These are phyloP conservation scores for Napeogenes inachia DNA, from an alignment of 2,888 invertebrate genomes.

Conservation along the genomic window DNA sequence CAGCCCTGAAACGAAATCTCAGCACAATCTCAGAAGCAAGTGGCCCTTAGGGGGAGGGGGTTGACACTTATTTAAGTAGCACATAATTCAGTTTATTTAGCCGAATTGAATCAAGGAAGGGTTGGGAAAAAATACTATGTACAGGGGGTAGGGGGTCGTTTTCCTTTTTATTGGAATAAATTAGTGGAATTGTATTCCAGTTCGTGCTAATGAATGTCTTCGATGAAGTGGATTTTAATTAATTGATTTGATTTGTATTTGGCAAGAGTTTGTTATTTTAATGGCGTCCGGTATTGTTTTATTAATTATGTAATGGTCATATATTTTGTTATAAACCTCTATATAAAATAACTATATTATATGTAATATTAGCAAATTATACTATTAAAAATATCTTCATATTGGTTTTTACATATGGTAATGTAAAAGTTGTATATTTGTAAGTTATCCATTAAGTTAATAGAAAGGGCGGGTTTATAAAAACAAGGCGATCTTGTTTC, in stretches of 20 bases:
- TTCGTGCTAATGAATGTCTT: slow-evolving; percentile 64
- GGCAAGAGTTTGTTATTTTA: slow-evolving; percentile 12
- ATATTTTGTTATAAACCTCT: no score
- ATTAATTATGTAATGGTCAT: no score
- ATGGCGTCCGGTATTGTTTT: no score
- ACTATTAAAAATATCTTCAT: no score
- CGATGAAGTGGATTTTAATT: slow-evolving; percentile 53
- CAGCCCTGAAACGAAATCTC: slow-evolving; percentile 41
- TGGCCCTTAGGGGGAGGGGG: slow-evolving; percentile 50
- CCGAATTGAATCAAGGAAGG: slow-evolving; percentile 65
- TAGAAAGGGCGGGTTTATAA: no score
- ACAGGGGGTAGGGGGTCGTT: slow-evolving; percentile 38
- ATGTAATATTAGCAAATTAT: no score
- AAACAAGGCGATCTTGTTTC: no score
- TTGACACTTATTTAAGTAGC: slow-evolving; percentile 83
- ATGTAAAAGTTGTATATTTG: no score
- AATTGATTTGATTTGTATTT: slow-evolving; percentile 42
- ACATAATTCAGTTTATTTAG: slow-evolving; percentile 83
- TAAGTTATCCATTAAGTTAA: no score
- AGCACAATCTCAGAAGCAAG: slow-evolving; percentile 64
- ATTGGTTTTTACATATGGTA: no score
- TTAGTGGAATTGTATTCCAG: slow-evolving; percentile 63
- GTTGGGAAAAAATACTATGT: slow-evolving; percentile 44
- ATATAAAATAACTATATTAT: no score
- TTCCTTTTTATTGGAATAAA: slow-evolving; percentile 69